Evolutionary conservation across 2,888 invertebrate species (phyloP).

Genomic region (Atrina japonica): DNA sequence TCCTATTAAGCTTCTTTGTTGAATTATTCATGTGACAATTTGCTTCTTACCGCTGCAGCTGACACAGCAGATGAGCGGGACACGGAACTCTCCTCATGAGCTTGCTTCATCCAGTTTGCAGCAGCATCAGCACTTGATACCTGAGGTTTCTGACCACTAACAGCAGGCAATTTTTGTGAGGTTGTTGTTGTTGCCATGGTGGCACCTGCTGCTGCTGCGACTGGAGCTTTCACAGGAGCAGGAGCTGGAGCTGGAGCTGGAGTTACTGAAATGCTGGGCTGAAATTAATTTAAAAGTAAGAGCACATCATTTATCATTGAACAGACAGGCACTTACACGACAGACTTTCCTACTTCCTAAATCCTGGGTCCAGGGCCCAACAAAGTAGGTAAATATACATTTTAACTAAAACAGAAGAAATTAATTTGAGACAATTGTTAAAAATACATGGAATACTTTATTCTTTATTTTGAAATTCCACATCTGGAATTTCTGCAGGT

Average conservation of each 20-base stretch:
- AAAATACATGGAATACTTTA: too few relatives aligned
- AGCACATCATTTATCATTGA: background rate
- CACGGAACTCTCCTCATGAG: slow-evolving; percentile 64
- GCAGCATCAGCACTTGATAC: slow-evolving; percentile 70
- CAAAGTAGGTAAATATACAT: background rate
- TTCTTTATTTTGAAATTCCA: too few relatives aligned
- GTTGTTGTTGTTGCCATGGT: slow-evolving; percentile 34
- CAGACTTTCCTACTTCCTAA: too few relatives aligned
- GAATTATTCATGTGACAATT: background rate
- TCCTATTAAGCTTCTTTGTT: background rate
- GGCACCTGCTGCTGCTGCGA: slow-evolving; percentile 35
- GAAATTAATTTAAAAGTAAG: too few relatives aligned
- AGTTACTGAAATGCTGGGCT: slow-evolving; percentile 37
- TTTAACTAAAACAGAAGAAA: too few relatives aligned
- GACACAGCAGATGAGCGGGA: slow-evolving; percentile 61
- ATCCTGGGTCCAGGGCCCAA: background rate
- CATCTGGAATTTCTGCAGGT: too few relatives aligned
- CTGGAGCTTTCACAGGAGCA: slow-evolving; percentile 41
- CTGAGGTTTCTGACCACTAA: slow-evolving; percentile 27
- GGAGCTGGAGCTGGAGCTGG: slow-evolving; percentile 27
- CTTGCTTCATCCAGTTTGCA: slow-evolving; percentile 73
- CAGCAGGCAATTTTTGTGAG: slow-evolving; percentile 45
- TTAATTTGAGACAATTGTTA: too few relatives aligned
- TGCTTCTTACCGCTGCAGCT: slow-evolving; percentile 70
- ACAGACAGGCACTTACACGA: background rate